Percentiles rank a stretch among this genome's conserved stretches.
These are phyloP conservation scores for Aspidoscelis tigris DNA, from an alignment of 2,113 vertebrate species.

Conservation along the genomic window DNA sequence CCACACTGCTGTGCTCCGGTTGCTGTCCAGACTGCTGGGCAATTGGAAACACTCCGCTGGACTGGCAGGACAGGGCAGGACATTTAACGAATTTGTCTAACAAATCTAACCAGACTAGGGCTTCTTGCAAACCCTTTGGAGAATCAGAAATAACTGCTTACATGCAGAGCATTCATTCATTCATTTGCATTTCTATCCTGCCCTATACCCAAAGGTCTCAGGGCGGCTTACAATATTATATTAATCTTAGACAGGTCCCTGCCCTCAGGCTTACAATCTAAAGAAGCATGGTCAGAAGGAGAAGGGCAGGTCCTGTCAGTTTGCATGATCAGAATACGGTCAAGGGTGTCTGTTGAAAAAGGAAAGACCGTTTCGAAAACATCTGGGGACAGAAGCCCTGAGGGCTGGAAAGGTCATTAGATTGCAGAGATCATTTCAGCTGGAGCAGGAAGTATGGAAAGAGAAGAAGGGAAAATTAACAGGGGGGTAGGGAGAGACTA, in stretches of 20 bases:
- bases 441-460: not conserved
- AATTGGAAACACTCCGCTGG: no score
- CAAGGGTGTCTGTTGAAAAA: conserved; percentile 33
- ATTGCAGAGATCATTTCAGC: conserved; percentile 24
- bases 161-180: not conserved
- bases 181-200: no score
- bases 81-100: not conserved
- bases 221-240: no score
- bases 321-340: conserved; percentile 22
- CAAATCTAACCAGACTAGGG: not conserved
- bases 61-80: not conserved
- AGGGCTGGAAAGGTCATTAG: conserved; percentile 28
- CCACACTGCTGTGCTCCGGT: no score
- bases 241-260: no score
- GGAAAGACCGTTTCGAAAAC: not conserved
- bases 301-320: conserved; percentile 31
- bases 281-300: no score
- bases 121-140: not conserved
- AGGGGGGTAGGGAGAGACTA: conserved; percentile 30
- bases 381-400: conserved; percentile 21
- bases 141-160: not conserved
- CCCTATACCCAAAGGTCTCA: no score
- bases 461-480: not conserved
- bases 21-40: no score
- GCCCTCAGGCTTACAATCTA: no score